These are phyloP conservation scores for Cheirogaleus medius DNA, from an alignment of 2,113 vertebrate species.

Conservation along the genomic window DNA sequence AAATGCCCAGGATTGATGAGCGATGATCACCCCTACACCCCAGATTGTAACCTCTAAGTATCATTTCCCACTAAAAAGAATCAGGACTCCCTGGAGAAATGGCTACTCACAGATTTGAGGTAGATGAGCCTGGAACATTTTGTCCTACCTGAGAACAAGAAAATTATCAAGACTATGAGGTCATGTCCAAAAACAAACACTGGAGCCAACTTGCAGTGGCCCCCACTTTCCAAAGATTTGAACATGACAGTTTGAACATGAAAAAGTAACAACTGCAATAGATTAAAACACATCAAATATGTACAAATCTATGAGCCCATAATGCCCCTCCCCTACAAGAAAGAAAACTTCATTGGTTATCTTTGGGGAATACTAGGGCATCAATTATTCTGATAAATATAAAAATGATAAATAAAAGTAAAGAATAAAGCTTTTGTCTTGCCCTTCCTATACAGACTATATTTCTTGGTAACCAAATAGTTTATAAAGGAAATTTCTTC, in stretches of 20 bases:
- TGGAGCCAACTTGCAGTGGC: neutral
- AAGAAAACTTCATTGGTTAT: neutral
- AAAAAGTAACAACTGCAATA: neutral
- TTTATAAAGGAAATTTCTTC: constrained; percentile 28
- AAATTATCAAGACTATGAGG: neutral
- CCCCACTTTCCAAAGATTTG: neutral
- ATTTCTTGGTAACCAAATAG: neutral
- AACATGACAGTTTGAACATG: neutral
- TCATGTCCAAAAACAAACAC: neutral
- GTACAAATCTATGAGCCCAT: neutral
- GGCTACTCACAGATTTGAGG: neutral
- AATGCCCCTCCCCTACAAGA: neutral
- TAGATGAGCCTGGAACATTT: neutral
- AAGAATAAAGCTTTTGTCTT: neutral
- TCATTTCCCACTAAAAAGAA: neutral
- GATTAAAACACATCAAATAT: neutral
- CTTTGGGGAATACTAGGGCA: neutral
- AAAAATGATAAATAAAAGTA: neutral
- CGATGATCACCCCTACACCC: neutral
- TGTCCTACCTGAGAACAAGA: neutral
- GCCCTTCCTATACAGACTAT: neutral
- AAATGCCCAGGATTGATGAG: neutral
- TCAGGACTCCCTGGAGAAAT: neutral
- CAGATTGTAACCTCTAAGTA: neutral
- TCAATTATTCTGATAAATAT: constrained; percentile 14